A percentile compares a stretch with the other conserved stretches of the same genome.
Evolutionary conservation across 2,113 vertebrate species (phyloP).

Genomic region (Mola mola): DNA sequence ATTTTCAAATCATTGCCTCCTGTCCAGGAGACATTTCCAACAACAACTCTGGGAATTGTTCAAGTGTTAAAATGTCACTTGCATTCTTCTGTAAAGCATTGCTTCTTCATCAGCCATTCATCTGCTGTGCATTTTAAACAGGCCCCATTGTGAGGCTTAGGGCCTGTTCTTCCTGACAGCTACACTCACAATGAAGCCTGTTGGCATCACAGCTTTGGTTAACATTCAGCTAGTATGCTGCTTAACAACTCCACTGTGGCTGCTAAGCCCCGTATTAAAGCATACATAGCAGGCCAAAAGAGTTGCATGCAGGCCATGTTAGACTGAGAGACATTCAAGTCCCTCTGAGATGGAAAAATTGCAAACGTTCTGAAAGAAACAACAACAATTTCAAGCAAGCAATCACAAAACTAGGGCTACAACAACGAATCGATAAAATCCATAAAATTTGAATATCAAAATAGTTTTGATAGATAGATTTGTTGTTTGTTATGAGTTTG

Average conservation of each 20-base stretch:
- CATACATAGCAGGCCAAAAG: slow-evolving; percentile 38
- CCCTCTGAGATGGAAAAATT: slow-evolving; percentile 34
- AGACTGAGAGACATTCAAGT: slow-evolving; percentile 34
- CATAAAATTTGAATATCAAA: too few relatives aligned
- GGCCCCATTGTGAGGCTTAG: slow-evolving; percentile 39
- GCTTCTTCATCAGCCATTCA: slow-evolving; percentile 36
- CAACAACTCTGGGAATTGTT: slow-evolving; percentile 24
- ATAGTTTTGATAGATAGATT: too few relatives aligned
- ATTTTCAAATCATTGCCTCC: slow-evolving; percentile 33
- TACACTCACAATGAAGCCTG: slow-evolving; percentile 51
- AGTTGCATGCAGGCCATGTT: slow-evolving; percentile 43
- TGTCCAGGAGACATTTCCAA: slow-evolving; percentile 23
- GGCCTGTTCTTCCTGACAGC: slow-evolving; percentile 49
- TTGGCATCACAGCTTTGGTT: slow-evolving; percentile 49
- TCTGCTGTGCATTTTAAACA: slow-evolving; percentile 35
- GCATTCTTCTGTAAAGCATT: neutral
- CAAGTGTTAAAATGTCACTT: slow-evolving; percentile 32
- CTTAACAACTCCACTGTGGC: slow-evolving; percentile 60
- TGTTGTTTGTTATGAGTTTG: slow-evolving; percentile 60
- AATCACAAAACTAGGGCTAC: neutral
- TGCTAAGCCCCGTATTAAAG: slow-evolving; percentile 62
- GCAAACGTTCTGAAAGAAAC: slow-evolving; percentile 13
- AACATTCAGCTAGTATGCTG: slow-evolving; percentile 58
- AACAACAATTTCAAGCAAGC: slow-evolving; percentile 8
- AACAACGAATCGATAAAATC: too few relatives aligned